These are phyloP conservation scores for Empis stercorea DNA, from an alignment of 2,888 invertebrate genomes.

Conservation along the genomic window DNA sequence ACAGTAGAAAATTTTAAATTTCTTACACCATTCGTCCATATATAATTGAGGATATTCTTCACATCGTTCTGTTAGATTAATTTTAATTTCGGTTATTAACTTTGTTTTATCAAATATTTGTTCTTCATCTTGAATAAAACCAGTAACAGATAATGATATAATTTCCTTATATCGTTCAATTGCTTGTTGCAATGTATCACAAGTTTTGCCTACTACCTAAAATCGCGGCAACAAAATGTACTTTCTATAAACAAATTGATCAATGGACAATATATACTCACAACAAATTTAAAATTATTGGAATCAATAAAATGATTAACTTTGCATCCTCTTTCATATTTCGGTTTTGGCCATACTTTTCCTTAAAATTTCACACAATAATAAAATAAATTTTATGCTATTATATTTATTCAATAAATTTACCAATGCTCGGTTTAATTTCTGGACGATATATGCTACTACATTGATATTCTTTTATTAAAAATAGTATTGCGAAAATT, in stretches of 20 bases:
- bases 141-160: too few species aligned
- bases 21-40: constrained; percentile 69
- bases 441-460: too few species aligned
- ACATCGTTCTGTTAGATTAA: constrained; percentile 37
- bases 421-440: too few species aligned
- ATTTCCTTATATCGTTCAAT: too few species aligned
- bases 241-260: too few species aligned
- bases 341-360: constrained; percentile 57
- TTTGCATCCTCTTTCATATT: constrained; percentile 31
- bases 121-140: too few species aligned
- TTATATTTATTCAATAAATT: too few species aligned
- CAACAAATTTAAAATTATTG: constrained; percentile 39
- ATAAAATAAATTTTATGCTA: too few species aligned
- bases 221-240: constrained; percentile 4
- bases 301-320: constrained; percentile 39
- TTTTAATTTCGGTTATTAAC: constrained; percentile 24
- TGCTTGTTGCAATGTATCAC: too few species aligned
- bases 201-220: too few species aligned
- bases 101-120: constrained; percentile 21
- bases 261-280: constrained; percentile 16
- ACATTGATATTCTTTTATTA: too few species aligned
- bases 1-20: constrained; percentile 5
- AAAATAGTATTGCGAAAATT: too few species aligned
- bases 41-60: constrained; percentile 48
- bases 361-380: constrained; percentile 29